phyloP scores from a whole-genome alignment of 2,888 invertebrate species.

The Acronicta leporina region DNA sequence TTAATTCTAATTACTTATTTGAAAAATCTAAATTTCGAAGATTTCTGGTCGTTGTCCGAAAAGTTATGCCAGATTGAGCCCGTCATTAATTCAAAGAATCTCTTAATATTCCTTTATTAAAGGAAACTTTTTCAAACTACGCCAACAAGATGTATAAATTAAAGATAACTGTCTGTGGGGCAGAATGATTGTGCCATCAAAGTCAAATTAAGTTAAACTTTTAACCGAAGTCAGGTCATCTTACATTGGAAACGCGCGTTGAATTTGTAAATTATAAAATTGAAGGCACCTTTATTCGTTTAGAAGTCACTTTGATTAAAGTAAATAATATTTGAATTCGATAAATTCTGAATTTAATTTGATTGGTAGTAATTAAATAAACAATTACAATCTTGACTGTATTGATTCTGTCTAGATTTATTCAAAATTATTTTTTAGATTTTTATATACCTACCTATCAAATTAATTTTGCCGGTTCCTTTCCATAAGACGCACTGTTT shows the following conservation, averaged over 20 bases:
- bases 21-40: not conserved
- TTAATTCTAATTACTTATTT: too few relatives aligned
- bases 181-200: slow-evolving; percentile 46
- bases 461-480: too few relatives aligned
- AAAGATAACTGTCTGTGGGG: slow-evolving; percentile 32
- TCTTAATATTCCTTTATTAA: slow-evolving; percentile 23
- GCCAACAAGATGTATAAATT: slow-evolving; percentile 44
- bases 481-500: too few relatives aligned
- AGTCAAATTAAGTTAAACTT: slow-evolving; percentile 42
- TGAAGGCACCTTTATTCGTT: too few relatives aligned
- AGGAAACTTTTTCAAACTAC: slow-evolving; percentile 43
- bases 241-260: slow-evolving; percentile 11
- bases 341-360: too few relatives aligned
- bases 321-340: too few relatives aligned
- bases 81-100: slow-evolving; percentile 30
- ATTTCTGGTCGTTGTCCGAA: slow-evolving; percentile 8
- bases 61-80: slow-evolving; percentile 5
- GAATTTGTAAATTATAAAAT: slow-evolving; percentile 19
- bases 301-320: too few relatives aligned
- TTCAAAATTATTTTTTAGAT: too few relatives aligned
- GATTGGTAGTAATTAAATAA: too few relatives aligned
- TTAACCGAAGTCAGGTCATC: slow-evolving; percentile 29
- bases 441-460: too few relatives aligned
- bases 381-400: too few relatives aligned
- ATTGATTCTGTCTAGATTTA: too few relatives aligned